These are phyloP conservation scores for Xestobium rufovillosum DNA, from an alignment of 2,888 invertebrate species.

Conservation along the genomic window DNA sequence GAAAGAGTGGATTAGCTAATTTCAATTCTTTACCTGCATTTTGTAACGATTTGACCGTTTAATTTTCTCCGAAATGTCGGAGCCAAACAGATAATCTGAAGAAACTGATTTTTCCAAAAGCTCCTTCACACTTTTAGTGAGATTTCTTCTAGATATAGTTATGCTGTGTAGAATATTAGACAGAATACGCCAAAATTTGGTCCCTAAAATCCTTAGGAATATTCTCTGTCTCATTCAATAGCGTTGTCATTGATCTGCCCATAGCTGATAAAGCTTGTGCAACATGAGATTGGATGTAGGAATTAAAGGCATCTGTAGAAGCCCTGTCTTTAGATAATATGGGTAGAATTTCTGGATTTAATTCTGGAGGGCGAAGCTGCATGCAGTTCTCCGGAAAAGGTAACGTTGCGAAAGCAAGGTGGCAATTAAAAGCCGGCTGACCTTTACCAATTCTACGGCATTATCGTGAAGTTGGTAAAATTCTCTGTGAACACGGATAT, in stretches of 20 bases:
- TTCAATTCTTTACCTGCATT: neutral
- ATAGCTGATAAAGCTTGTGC: neutral
- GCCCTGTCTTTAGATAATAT: neutral
- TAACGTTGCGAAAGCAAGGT: neutral
- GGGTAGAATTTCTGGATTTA: neutral
- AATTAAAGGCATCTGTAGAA: neutral
- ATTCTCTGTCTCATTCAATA: neutral
- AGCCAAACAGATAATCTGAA: neutral
- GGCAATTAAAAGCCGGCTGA: constrained; percentile 20
- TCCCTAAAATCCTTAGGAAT: neutral
- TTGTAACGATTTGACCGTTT: neutral
- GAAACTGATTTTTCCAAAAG: neutral
- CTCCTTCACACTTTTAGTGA: constrained; percentile 1
- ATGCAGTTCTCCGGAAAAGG: neutral
- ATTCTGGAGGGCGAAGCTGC: neutral
- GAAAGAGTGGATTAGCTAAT: neutral
- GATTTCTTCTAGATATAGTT: neutral
- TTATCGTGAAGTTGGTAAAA: constrained; percentile 27
- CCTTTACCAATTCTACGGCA: constrained; percentile 26
- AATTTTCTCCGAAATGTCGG: neutral
- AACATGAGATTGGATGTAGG: neutral
- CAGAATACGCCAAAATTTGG: neutral
- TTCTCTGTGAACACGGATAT: constrained; percentile 25
- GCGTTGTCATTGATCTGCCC: neutral
- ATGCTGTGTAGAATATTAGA: neutral